phyloP scores from a whole-genome alignment of 2,113 vertebrate species.

The Prunella himalayana region DNA sequence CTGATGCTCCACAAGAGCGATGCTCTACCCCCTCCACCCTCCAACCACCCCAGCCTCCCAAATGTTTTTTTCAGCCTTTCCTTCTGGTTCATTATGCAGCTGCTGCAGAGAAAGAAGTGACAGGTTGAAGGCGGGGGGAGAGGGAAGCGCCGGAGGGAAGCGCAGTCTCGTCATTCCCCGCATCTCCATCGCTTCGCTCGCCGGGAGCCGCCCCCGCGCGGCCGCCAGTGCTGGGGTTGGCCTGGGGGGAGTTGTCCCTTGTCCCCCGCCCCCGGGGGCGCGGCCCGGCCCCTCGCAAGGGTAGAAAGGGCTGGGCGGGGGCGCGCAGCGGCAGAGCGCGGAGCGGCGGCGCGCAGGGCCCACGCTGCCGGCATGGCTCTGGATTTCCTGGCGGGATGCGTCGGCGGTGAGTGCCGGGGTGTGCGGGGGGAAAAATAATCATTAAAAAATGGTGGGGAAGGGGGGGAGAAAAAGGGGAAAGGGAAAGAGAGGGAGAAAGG shows the following conservation, averaged over 20 bases:
- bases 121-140: not conserved
- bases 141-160: not conserved
- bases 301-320: not conserved
- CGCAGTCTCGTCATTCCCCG: accelerated
- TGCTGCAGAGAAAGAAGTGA: accelerated
- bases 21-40: not conserved
- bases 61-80: not conserved
- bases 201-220: not conserved
- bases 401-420: conserved; percentile 79
- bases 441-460: not conserved
- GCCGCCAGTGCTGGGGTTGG: not conserved
- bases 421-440: not conserved
- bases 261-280: not conserved
- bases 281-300: not conserved
- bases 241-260: not conserved
- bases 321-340: accelerated
- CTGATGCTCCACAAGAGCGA: not conserved
- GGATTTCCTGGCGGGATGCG: conserved; percentile 92
- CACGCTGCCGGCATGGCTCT: conserved; percentile 68
- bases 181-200: not conserved
- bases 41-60: not conserved
- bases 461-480: not conserved
- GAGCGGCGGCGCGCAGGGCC: not conserved
- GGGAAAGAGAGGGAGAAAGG: no score
- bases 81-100: not conserved